Evolutionary conservation across 2,113 vertebrate genomes (phyloP).

Genomic region (Alces alces): DNA sequence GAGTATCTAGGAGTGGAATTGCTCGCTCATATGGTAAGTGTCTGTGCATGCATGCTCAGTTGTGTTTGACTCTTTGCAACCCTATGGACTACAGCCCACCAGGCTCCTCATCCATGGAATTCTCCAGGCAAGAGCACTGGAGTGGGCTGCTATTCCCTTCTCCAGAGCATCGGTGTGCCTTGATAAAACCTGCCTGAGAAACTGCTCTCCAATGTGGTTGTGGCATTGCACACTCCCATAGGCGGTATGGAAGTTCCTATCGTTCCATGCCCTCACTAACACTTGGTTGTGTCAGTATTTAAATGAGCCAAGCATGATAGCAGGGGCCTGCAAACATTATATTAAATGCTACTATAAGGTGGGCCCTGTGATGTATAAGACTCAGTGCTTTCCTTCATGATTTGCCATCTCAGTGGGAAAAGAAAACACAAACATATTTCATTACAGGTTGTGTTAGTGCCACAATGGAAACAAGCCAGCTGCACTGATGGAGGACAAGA

Average conservation of each 20-base stretch:
- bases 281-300: background rate
- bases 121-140: background rate
- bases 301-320: background rate
- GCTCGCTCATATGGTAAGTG: background rate
- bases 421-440: background rate
- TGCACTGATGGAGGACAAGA: background rate
- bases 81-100: background rate
- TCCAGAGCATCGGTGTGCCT: background rate
- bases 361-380: background rate
- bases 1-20: background rate
- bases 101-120: background rate
- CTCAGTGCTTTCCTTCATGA: background rate
- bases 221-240: fast-evolving
- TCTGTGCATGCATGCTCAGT: background rate
- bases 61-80: background rate
- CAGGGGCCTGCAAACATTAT: background rate
- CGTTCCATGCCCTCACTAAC: background rate
- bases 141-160: background rate
- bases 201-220: background rate
- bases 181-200: background rate
- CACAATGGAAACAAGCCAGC: background rate
- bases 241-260: too few species aligned
- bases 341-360: background rate
- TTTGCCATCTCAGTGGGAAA: background rate
- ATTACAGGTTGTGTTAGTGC: background rate